phyloP scores from a whole-genome alignment of 2,113 vertebrate species.

The Pseudolaguvia tuberculata region DNA sequence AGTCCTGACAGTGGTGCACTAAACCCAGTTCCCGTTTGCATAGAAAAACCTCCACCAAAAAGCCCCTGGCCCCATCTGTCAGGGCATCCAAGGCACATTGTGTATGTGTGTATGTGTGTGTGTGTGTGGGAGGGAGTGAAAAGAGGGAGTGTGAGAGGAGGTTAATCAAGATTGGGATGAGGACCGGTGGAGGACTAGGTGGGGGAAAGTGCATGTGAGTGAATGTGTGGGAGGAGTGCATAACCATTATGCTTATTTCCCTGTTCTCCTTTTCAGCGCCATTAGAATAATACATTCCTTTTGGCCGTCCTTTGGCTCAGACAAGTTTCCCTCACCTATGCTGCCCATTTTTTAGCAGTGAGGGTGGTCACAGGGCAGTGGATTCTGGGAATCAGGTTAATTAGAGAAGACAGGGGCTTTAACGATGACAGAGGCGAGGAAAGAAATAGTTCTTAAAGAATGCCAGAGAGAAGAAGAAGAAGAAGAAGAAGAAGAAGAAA shows the following conservation, averaged over 20 bases:
- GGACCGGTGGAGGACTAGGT: conserved; percentile 58
- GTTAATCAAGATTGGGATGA: conserved; percentile 74
- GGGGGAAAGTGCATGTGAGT: conserved; percentile 52
- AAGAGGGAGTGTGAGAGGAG: conserved; percentile 66
- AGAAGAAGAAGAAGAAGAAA: conserved; percentile 33
- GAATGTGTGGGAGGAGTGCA: conserved; percentile 69
- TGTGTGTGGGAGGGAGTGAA: conserved; percentile 69
- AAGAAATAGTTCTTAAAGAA: conserved; percentile 33
- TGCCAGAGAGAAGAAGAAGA: conserved; percentile 38
- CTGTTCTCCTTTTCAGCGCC: conserved; percentile 71
- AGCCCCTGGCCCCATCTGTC: conserved; percentile 79
- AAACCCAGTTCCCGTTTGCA: conserved; percentile 72
- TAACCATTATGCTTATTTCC: conserved; percentile 79
- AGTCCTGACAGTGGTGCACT: conserved; percentile 74
- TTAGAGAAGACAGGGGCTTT: conserved; percentile 71
- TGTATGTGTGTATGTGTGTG: conserved; percentile 71
- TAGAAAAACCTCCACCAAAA: conserved; percentile 62
- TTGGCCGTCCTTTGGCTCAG: conserved; percentile 59
- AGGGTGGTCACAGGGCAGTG: conserved; percentile 71
- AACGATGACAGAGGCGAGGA: conserved; percentile 61
- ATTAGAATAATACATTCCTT: conserved; percentile 71
- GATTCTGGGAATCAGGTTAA: conserved; percentile 78
- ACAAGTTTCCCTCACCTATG: conserved; percentile 71
- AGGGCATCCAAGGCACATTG: conserved; percentile 71
- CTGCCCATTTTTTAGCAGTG: conserved; percentile 74